These are phyloP conservation scores for Keiferia lycopersicella DNA, from an alignment of 2,888 invertebrate genomes.

Conservation along the genomic window DNA sequence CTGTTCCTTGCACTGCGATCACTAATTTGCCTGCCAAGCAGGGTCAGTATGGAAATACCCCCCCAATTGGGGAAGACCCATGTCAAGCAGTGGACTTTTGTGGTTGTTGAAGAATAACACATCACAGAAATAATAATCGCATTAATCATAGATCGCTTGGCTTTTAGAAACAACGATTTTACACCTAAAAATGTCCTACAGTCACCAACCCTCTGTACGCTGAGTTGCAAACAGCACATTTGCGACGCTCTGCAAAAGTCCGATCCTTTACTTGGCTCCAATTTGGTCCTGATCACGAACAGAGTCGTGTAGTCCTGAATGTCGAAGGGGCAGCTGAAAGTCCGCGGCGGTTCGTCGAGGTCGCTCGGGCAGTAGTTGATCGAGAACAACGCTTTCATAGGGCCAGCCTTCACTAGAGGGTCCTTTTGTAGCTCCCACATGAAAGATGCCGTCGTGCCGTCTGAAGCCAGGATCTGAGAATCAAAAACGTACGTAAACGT, in stretches of 20 bases:
- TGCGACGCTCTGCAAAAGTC: conserved; percentile 95
- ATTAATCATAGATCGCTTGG: too few species aligned
- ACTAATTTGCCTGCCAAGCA: too few species aligned
- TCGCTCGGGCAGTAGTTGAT: conserved; percentile 58
- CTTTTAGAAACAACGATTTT: too few species aligned
- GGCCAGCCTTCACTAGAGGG: conserved; percentile 79
- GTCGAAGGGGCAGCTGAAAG: conserved; percentile 87
- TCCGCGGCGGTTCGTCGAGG: conserved; percentile 60
- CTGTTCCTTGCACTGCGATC: too few species aligned
- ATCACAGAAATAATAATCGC: too few species aligned
- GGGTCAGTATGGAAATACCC: too few species aligned
- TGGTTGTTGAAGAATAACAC: too few species aligned
- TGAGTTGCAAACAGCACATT: conserved; percentile 90
- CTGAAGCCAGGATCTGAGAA: conserved; percentile 83
- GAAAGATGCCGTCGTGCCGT: conserved; percentile 88
- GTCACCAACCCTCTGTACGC: conserved; percentile 82
- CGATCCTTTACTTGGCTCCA: conserved; percentile 89
- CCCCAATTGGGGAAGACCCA: too few species aligned
- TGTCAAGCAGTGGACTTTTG: too few species aligned
- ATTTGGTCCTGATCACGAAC: conserved; percentile 88
- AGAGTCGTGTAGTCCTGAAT: conserved; percentile 92
- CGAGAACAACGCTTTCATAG: conserved; percentile 72
- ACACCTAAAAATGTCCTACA: neutral
- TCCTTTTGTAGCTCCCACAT: conserved; percentile 90
- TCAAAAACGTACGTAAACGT: too few species aligned